Evolutionary conservation across 2,797 vertebrate species (phyloP), one percentile per base, ranked within the genome.

Genomic region (Tragelaphus eurycerus): DNA sequence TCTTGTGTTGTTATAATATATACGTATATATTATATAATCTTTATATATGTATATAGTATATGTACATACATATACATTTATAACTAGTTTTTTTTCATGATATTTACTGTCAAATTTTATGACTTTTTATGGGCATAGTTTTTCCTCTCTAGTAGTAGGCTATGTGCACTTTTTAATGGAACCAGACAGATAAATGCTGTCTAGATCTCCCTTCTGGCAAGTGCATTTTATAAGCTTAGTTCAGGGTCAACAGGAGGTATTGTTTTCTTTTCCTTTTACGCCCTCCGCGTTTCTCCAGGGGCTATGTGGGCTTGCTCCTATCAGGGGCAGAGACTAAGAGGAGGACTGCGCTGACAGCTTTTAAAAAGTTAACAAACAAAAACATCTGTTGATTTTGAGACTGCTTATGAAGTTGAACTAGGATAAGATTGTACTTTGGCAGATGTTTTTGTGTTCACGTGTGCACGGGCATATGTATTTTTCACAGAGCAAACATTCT

Each of bases 401-500:
- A 76, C 86, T 29, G 60, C 13, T 87, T 52, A 34, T 74, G 14
- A 46, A 25, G 31, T 46, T 79, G 52, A 79, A 59, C 11, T 67
- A 25, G 11, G 16, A 54, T 48, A 62, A 62, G 43, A 43, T 3
- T 60, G 23, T 93, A 38, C 25, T 91, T 34, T 86, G 82, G 29
- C 17, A 60, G 6, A 15, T 43, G 19, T 48, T 88, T 48, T 34
- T 74, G 21, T 88, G 60, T 48, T 76, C 25, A 15, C 29, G 1
- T 89, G 16, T 11, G 14, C 34, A 7, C 5, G 46, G 6, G 4
- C 2, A 4, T 12, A 2, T 38, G 2, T 59, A 14, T 92, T 54
- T 95, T 94, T 96, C 60, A 93, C 27, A 85, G 13, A 78, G n/a
- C 9, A 87, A 93, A 82, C 27, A 78, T 89, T 84, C n/a, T 89